Base-by-base conservation (phyloP, 2,888 invertebrate genomes). In the Hanleya hanleyi region DNA sequence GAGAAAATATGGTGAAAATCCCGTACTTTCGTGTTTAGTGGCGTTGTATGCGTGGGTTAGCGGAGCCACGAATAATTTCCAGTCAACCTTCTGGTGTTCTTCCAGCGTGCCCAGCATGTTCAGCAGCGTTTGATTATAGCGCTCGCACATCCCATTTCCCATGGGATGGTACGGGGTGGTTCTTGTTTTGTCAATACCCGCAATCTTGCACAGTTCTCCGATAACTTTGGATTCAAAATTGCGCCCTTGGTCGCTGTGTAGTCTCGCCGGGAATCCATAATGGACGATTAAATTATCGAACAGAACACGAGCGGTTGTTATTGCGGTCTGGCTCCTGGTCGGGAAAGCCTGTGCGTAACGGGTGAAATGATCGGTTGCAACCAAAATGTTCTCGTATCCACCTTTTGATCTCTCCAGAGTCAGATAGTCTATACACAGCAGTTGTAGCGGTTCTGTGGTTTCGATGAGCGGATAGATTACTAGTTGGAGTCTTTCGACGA, bases 311-410 rank as follows among this genome's bases (percentile, higher is more conserved):
- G 75, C 76, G 36, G 67, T 67, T n/a, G 38, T 41, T n/a, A 18
- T 57, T 6, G 74, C 70, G 5, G 71, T 67, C 41, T 68, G 64
- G 22, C 71, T 68, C 64, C 36, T 67, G 12, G 65, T 64, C 1
- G 71, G 68, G 35, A 71, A 12, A 12, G 71, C 74, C 15, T 50
- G 12, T 15, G 71, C 61, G 51, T 65, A 74, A 22, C 62, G 69
- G 29, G 71, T 74, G 35, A 74, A 74, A 15, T 51, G 51, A 50
- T 76, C 67, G 26, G 73, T 76, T 15, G 74, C 50, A 3, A 80
- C 74, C 26, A 80, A 38, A 22, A 77, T 67, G 37, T 74, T 69
- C 29, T 71, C 71, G 35, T 50, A 41, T 9, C 79, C 77, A 35
- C 69, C 70, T n/a, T 66, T 75, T 1, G 73, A 50, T 38, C 35